A percentile compares a stretch with the other conserved stretches of the same genome.
Conservation (phyloP, 2,888 invertebrate genomes). For the Adelphocoris suturalis region DNA sequence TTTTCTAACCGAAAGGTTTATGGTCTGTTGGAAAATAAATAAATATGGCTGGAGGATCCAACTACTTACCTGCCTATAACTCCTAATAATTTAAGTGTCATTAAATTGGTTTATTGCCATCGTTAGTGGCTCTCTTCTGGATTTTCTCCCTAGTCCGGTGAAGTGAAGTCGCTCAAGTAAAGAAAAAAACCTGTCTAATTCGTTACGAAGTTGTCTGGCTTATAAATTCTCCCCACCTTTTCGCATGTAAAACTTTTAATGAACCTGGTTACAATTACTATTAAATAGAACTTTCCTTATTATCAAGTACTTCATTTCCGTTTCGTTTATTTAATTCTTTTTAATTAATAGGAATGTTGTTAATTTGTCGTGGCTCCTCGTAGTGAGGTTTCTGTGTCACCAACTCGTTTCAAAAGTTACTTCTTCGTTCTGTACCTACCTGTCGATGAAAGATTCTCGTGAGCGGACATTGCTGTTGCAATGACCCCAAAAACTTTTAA, state of each 20-base stretch:
- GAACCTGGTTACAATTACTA: conserved; percentile 66
- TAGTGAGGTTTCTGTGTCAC: neutral
- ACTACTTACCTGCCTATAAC: too few species aligned
- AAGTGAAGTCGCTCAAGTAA: conserved; percentile 15
- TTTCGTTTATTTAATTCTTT: conserved; percentile 12
- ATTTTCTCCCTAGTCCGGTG: conserved; percentile 75
- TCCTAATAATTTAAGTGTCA: too few species aligned
- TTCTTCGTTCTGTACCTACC: neutral
- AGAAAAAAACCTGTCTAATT: conserved; percentile 48
- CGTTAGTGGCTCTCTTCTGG: neutral
- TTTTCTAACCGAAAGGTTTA: too few species aligned
- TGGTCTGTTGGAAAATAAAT: too few species aligned
- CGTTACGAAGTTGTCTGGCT: conserved; percentile 58
- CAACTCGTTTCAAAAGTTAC: neutral
- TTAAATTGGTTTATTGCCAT: neutral
- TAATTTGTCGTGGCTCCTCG: neutral
- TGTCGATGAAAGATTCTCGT: too few species aligned
- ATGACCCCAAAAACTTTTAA: too few species aligned
- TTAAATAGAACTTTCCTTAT: conserved; percentile 59
- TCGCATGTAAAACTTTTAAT: conserved; percentile 65
- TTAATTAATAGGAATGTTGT: conserved; percentile 11
- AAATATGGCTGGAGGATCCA: too few species aligned
- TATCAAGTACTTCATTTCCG: neutral
- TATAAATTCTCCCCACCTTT: conserved; percentile 58
- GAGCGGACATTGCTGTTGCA: too few species aligned